Percentiles rank a stretch among this genome's conserved stretches.
These are phyloP conservation scores for Papilio glaucus DNA, from an alignment of 1,140 invertebrate genomes.

Conservation along the genomic window DNA sequence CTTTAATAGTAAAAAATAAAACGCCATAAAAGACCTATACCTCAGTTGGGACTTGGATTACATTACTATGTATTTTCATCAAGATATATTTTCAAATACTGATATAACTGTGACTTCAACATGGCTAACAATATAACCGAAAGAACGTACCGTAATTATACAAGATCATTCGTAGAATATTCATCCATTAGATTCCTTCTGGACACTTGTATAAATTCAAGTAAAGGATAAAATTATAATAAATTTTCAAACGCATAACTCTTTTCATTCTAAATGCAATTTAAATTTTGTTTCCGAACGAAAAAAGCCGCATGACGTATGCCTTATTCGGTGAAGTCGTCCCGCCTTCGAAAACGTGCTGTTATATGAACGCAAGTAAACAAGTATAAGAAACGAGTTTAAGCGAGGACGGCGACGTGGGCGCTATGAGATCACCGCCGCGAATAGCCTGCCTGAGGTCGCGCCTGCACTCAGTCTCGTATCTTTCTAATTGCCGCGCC, in stretches of 20 bases:
- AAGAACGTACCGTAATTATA: too few species aligned
- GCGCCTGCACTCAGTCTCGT: conserved; percentile 66
- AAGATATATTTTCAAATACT: too few species aligned
- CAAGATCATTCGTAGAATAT: too few species aligned
- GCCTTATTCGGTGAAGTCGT: conserved; percentile 51
- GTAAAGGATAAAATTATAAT: background rate
- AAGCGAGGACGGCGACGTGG: conserved; percentile 69
- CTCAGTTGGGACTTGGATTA: too few species aligned
- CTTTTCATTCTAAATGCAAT: background rate
- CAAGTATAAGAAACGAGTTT: conserved; percentile 78
- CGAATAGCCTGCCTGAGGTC: conserved; percentile 70
- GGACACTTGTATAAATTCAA: too few species aligned
- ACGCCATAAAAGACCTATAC: too few species aligned
- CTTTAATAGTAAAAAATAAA: too few species aligned
- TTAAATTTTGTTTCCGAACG: background rate
- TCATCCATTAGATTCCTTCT: too few species aligned
- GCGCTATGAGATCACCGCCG: conserved; percentile 77
- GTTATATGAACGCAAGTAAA: conserved; percentile 71
- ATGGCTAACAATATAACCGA: too few species aligned
- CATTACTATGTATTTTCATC: too few species aligned
- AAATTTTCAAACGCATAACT: background rate
- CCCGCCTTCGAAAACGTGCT: conserved; percentile 63
- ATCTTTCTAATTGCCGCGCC: conserved; percentile 73
- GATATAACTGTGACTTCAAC: too few species aligned
- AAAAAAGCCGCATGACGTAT: conserved; percentile 61